These are phyloP conservation scores for Monopis laevigella DNA, from an alignment of 2,888 invertebrate species.

Conservation along the genomic window DNA sequence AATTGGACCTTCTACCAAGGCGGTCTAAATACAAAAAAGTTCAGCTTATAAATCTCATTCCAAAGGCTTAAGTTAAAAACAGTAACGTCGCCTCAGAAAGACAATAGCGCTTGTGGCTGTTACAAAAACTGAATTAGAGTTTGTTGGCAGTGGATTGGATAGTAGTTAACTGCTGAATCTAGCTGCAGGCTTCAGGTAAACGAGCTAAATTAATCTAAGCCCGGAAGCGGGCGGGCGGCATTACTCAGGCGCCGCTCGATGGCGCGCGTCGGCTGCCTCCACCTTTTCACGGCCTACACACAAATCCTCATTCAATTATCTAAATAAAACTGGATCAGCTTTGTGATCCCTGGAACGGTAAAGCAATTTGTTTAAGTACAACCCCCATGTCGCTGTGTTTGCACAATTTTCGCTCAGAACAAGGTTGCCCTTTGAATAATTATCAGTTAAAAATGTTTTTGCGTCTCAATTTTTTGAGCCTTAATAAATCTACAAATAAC, in stretches of 20 bases:
- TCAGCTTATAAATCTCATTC: too few species aligned
- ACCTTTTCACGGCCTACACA: slow-evolving; percentile 44
- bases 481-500: too few species aligned
- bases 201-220: slow-evolving; percentile 58
- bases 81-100: too few species aligned
- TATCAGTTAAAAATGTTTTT: too few species aligned
- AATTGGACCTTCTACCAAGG: too few species aligned
- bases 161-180: slow-evolving; percentile 29
- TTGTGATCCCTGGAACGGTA: slow-evolving; percentile 51
- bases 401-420: too few species aligned
- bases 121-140: slow-evolving; percentile 7
- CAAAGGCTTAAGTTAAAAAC: too few species aligned
- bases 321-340: slow-evolving; percentile 59
- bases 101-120: slow-evolving; percentile 2
- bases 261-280: slow-evolving; percentile 6
- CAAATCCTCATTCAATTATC: slow-evolving; percentile 64
- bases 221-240: slow-evolving; percentile 37
- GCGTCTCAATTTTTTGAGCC: too few species aligned
- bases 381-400: too few species aligned
- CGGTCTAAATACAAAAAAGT: too few species aligned
- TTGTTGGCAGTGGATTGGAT: slow-evolving; percentile 4
- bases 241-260: slow-evolving; percentile 35
- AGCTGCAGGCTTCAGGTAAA: slow-evolving; percentile 52
- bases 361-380: slow-evolving; percentile 47
- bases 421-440: too few species aligned